phyloP scores from a whole-genome alignment of 2,113 vertebrate genomes.

The Tautogolabrus adspersus region DNA sequence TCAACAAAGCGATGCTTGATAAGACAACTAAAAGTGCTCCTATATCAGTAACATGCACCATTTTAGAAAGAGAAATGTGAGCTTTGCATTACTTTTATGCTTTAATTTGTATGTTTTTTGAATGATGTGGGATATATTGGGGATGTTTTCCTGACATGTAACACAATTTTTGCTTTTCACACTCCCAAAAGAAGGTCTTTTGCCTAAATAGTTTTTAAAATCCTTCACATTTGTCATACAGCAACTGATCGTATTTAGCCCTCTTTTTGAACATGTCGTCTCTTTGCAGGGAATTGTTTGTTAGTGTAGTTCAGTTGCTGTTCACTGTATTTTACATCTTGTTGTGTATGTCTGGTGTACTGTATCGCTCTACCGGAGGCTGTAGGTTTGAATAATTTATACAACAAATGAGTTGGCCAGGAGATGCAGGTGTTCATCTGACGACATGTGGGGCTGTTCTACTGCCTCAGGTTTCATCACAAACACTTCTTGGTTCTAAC shows the following conservation, averaged over 20 bases:
- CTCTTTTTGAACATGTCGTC: background rate
- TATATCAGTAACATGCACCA: too few relatives aligned
- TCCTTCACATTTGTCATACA: too few relatives aligned
- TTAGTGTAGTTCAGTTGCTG: background rate
- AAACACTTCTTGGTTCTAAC: constrained; percentile 37
- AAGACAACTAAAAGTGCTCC: too few relatives aligned
- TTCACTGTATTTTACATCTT: constrained; percentile 14
- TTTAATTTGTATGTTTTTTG: too few relatives aligned
- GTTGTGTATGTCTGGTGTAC: constrained; percentile 39
- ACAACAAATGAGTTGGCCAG: constrained; percentile 73
- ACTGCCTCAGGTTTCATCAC: constrained; percentile 68
- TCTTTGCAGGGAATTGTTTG: background rate
- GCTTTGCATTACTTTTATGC: too few relatives aligned
- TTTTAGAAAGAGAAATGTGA: too few relatives aligned
- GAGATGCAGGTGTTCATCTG: constrained; percentile 68
- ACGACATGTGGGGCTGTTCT: constrained; percentile 40
- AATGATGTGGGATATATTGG: too few relatives aligned
- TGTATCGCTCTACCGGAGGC: constrained; percentile 36
- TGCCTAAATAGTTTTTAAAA: too few relatives aligned
- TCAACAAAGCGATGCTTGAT: too few relatives aligned
- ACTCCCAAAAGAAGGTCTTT: too few relatives aligned
- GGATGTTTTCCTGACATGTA: too few relatives aligned
- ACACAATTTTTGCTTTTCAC: too few relatives aligned
- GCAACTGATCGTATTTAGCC: background rate
- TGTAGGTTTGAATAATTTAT: constrained; percentile 77